These are phyloP conservation scores for Cheilosia vulpina DNA, from an alignment of 2,888 invertebrate genomes.

Conservation along the genomic window DNA sequence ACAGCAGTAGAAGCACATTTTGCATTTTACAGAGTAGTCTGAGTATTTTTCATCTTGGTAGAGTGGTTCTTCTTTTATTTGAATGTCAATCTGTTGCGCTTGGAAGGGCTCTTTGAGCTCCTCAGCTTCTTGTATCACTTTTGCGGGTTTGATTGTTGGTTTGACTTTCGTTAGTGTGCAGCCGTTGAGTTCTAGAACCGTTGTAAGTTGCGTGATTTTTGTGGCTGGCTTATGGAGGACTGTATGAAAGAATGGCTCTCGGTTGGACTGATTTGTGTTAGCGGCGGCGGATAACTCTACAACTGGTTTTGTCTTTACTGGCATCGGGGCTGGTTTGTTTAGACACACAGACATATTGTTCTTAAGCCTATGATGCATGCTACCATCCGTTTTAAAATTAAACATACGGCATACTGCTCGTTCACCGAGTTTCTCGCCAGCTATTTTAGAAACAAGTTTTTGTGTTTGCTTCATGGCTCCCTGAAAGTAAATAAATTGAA, in stretches of 20 bases:
- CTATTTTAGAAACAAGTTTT: slow-evolving; percentile 43
- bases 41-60: slow-evolving; percentile 8
- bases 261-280: not conserved
- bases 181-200: slow-evolving; percentile 77
- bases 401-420: slow-evolving; percentile 56
- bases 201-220: slow-evolving; percentile 76
- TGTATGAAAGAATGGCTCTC: slow-evolving; percentile 14
- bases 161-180: slow-evolving; percentile 76
- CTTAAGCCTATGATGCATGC: not conserved
- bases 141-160: slow-evolving; percentile 2
- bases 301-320: slow-evolving; percentile 7
- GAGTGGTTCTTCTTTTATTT: slow-evolving; percentile 60
- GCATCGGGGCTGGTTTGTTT: not conserved
- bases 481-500: slow-evolving; percentile 28
- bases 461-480: slow-evolving; percentile 59
- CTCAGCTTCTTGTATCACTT: not conserved
- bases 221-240: slow-evolving; percentile 10
- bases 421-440: slow-evolving; percentile 51
- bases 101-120: slow-evolving; percentile 9
- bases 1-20: slow-evolving; percentile 75
- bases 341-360: slow-evolving; percentile 6
- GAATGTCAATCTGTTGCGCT: slow-evolving; percentile 19
- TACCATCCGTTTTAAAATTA: slow-evolving; percentile 34
- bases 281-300: slow-evolving; percentile 1
- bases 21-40: slow-evolving; percentile 64